A percentile compares a stretch with the other conserved stretches of the same genome.
Conservation (phyloP, 2,797 vertebrate species). For the Spinus pinus region DNA sequence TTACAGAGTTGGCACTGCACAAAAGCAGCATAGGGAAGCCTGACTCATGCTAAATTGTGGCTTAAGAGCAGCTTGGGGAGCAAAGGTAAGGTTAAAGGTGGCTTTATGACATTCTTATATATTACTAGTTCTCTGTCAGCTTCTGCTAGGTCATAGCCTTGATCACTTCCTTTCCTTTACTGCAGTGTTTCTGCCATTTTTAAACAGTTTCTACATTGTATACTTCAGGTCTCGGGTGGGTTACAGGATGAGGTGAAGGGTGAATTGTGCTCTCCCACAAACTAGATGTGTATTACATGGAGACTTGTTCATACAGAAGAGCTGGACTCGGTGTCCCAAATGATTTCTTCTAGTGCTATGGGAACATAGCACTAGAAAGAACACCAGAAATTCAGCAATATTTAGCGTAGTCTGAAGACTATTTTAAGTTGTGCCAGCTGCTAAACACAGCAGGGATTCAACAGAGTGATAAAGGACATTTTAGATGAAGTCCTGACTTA, state of each 20-base stretch:
- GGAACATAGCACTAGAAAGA: background rate
- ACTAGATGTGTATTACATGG: background rate
- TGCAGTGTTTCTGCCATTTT: slow-evolving; percentile 10
- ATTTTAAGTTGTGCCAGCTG: slow-evolving; percentile 59
- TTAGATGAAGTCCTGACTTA: slow-evolving; percentile 27
- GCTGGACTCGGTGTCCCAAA: background rate
- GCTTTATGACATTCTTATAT: background rate
- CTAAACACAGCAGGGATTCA: slow-evolving; percentile 47
- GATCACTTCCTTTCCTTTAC: background rate
- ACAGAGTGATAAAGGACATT: slow-evolving; percentile 43
- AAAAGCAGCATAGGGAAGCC: background rate
- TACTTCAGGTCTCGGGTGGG: background rate
- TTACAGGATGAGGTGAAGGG: background rate
- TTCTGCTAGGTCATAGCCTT: background rate
- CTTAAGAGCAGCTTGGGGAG: background rate
- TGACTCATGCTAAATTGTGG: background rate
- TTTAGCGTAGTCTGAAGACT: slow-evolving; percentile 6
- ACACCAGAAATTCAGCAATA: slow-evolving; percentile 26
- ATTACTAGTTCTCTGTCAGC: background rate
- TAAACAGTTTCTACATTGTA: background rate
- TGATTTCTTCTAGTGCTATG: background rate
- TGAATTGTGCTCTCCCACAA: background rate
- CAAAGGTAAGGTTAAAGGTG: background rate
- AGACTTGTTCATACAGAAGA: background rate
- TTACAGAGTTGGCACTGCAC: background rate